phyloP scores from a whole-genome alignment of 2,888 invertebrate species.

The Pseudococcus viburni region DNA sequence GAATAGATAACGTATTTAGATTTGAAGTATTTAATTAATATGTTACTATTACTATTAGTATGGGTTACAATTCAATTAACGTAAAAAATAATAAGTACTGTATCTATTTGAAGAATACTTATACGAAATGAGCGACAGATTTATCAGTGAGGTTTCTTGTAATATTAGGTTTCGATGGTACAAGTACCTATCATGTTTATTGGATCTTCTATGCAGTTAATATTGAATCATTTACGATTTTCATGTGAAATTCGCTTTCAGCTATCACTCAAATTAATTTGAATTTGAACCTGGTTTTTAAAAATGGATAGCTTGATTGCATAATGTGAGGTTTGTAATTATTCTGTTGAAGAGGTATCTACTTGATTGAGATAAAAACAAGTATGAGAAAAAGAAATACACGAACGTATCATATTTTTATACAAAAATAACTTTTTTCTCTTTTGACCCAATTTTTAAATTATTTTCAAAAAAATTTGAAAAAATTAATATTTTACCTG shows the following conservation, averaged over 20 bases:
- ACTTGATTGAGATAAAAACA: too few species aligned
- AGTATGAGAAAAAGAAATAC: too few species aligned
- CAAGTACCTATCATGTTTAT: not conserved
- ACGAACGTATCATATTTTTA: too few species aligned
- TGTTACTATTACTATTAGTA: not conserved
- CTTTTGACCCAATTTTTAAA: too few species aligned
- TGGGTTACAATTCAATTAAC: not conserved
- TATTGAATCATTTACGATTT: not conserved
- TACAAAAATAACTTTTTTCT: too few species aligned
- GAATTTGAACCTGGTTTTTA: not conserved
- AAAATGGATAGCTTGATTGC: not conserved
- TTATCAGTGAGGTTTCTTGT: not conserved
- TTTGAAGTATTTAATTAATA: not conserved
- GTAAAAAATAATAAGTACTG: not conserved
- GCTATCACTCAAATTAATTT: not conserved
- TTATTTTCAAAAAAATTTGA: too few species aligned
- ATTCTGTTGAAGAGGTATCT: too few species aligned
- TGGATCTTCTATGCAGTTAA: not conserved
- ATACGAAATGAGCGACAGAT: not conserved
- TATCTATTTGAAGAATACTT: not conserved
- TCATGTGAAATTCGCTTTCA: not conserved
- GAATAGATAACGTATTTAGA: not conserved
- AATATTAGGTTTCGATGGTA: slow-evolving; percentile 15
- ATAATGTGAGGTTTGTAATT: not conserved
- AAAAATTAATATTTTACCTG: too few species aligned